These are phyloP conservation scores for Lutjanus argentimaculatus DNA, from an alignment of 2,797 vertebrate genomes.

Conservation along the genomic window DNA sequence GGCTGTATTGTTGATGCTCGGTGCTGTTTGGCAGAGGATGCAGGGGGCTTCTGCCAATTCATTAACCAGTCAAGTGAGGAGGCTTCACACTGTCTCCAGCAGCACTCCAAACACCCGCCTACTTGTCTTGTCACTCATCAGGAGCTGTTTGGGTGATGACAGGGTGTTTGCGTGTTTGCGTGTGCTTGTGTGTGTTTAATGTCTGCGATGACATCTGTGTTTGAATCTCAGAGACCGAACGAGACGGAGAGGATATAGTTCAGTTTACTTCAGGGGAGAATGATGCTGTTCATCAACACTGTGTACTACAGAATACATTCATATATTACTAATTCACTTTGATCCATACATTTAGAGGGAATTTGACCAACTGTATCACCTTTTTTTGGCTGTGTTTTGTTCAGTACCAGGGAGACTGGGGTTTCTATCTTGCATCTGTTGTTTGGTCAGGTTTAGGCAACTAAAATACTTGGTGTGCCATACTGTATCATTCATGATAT, in stretches of 20 bases:
- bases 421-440: too few species aligned
- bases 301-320: not conserved
- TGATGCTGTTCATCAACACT: not conserved
- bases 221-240: conserved; percentile 11
- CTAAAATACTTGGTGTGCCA: too few species aligned
- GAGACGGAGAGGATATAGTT: conserved; percentile 11
- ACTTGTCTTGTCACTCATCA: conserved; percentile 66
- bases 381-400: not conserved
- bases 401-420: not conserved
- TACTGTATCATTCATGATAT: too few species aligned
- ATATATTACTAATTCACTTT: not conserved
- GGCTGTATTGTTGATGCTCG: conserved; percentile 70
- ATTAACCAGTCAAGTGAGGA: conserved; percentile 72
- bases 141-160: conserved; percentile 54
- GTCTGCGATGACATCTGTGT: conserved; percentile 39
- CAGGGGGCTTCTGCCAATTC: conserved; percentile 72
- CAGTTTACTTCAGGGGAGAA: conserved; percentile 10
- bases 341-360: not conserved
- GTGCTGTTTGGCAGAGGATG: conserved; percentile 74
- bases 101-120: conserved; percentile 58
- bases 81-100: conserved; percentile 68
- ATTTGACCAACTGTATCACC: not conserved
- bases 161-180: conserved; percentile 26
- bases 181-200: conserved; percentile 11
- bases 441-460: too few species aligned